phyloP scores from a whole-genome alignment of 1,140 invertebrate species.

The Chelonus insularis region DNA sequence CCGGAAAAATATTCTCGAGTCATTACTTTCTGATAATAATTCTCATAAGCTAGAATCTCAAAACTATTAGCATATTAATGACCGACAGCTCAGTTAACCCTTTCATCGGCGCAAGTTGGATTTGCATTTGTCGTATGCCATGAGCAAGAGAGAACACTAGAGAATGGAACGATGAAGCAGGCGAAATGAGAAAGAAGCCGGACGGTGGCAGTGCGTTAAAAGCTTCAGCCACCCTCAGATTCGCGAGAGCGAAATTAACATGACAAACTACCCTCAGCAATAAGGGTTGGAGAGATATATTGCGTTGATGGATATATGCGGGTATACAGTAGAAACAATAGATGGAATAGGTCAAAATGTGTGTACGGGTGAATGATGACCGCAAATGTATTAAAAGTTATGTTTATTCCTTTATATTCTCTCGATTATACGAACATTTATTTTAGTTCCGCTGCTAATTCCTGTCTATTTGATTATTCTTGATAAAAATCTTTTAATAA shows the following conservation, averaged over 20 bases:
- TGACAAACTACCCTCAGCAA: conserved; percentile 62
- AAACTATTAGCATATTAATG: conserved; percentile 64
- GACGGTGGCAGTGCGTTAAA: conserved; percentile 61
- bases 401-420: neutral
- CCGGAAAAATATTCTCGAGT: conserved; percentile 61
- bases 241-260: conserved; percentile 61
- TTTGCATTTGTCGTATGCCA: conserved; percentile 50
- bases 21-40: conserved; percentile 59
- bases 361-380: conserved; percentile 30
- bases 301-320: conserved; percentile 51
- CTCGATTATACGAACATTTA: no score
- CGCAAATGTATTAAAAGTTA: conserved; percentile 37
- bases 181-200: conserved; percentile 26
- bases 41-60: conserved; percentile 58
- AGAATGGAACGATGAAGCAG: conserved; percentile 31
- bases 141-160: conserved; percentile 20
- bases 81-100: conserved; percentile 61
- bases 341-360: conserved; percentile 36
- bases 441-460: no score
- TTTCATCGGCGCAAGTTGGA: conserved; percentile 59
- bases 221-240: conserved; percentile 50
- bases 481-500: no score
- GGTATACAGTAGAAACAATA: conserved; percentile 59
- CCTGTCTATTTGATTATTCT: no score
- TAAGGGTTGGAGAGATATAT: conserved; percentile 60